These are phyloP conservation scores for Aphaenogaster floridana DNA, from an alignment of 1,140 invertebrate genomes.

Conservation along the genomic window DNA sequence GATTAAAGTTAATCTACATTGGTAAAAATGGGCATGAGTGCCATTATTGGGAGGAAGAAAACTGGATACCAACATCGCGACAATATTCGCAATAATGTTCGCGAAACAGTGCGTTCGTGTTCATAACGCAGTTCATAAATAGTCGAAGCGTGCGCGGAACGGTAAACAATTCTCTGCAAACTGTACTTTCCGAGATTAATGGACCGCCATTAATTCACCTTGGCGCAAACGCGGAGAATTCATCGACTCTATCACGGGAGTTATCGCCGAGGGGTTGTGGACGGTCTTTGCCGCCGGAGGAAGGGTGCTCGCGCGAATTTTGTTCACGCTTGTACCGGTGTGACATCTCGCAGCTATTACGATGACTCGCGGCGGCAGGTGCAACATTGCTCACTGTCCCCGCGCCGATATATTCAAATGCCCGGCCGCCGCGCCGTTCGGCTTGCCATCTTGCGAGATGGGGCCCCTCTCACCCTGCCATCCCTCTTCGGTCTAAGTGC, in stretches of 20 bases:
- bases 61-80: neutral
- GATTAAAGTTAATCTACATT: too few species aligned
- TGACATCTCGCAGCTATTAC: conserved; percentile 84
- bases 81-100: neutral
- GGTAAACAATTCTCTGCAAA: too few species aligned
- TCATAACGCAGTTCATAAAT: neutral
- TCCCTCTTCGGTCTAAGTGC: conserved; percentile 44
- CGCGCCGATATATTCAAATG: conserved; percentile 82
- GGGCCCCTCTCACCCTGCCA: conserved; percentile 64
- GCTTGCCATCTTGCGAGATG: conserved; percentile 73
- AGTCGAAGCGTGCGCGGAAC: neutral
- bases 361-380: conserved; percentile 83
- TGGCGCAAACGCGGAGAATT: neutral
- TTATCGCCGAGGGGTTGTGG: neutral
- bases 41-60: too few species aligned
- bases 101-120: neutral
- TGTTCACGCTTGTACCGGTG: conserved; percentile 75
- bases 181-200: neutral
- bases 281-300: neutral
- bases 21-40: too few species aligned
- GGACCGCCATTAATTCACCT: neutral
- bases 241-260: neutral
- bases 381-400: conserved; percentile 85
- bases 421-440: conserved; percentile 59
- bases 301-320: conserved; percentile 59